Conservation (phyloP, 2,797 vertebrate species). For the Choloepus didactylus region DNA sequence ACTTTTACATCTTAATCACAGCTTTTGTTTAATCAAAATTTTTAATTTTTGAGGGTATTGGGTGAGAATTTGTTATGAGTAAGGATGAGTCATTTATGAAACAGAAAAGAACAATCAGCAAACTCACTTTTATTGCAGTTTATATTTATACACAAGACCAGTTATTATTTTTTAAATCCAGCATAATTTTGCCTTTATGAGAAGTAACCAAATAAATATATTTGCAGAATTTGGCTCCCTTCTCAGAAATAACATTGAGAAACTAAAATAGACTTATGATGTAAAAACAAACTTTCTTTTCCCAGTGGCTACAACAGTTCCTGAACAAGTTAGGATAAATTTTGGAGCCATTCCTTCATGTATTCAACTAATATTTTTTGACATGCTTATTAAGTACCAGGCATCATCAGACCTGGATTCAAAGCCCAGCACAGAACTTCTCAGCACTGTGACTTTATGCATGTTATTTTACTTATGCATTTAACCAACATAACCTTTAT, state of each 20-base stretch:
- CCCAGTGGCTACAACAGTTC: neutral
- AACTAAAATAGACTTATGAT: conserved; percentile 39
- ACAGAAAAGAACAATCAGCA: conserved; percentile 12
- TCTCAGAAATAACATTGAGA: conserved; percentile 56
- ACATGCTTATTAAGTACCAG: neutral
- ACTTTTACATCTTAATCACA: conserved; percentile 39
- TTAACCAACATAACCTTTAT: neutral
- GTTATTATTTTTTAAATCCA: conserved; percentile 31
- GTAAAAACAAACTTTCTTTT: conserved; percentile 53
- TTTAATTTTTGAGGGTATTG: conserved; percentile 41
- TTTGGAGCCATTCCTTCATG: neutral
- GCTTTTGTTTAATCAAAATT: conserved; percentile 20
- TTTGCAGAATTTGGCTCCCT: conserved; percentile 37
- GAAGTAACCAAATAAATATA: conserved; percentile 21
- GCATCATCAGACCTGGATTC: neutral
- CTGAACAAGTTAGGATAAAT: conserved; percentile 13
- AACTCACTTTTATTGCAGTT: conserved; percentile 52
- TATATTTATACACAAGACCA: conserved; percentile 32
- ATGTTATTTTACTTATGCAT: neutral
- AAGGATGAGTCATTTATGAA: conserved; percentile 69
- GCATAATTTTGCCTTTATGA: conserved; percentile 49
- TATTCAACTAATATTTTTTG: conserved; percentile 12
- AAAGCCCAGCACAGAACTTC: neutral
- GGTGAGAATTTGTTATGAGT: conserved; percentile 53
- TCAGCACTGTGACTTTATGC: neutral